Conservation (phyloP, 2,113 vertebrate species). For the Corapipo altera region DNA sequence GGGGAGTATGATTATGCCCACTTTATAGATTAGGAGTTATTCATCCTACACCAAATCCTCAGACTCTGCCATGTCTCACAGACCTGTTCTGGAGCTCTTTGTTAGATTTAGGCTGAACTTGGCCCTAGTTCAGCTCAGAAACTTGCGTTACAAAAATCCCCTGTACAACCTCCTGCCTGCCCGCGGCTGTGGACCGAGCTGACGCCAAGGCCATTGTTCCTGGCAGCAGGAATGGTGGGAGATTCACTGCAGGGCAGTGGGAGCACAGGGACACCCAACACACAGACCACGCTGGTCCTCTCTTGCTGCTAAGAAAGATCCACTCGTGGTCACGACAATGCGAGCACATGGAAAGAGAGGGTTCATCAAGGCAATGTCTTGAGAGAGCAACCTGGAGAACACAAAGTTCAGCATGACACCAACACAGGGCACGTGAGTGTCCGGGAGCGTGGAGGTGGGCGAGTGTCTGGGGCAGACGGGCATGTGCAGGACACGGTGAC, state of each 20-base stretch:
- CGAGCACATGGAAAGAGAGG: accelerated
- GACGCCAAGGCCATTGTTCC: accelerated
- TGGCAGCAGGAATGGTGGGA: not conserved
- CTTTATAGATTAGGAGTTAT: constrained; percentile 42
- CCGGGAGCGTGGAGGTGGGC: not conserved
- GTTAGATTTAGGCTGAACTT: not conserved
- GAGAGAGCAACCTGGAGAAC: not conserved
- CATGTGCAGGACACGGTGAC: not conserved
- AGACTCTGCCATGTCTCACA: constrained; percentile 13
- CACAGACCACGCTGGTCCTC: not conserved
- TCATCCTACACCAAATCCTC: constrained; percentile 53
- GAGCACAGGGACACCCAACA: not conserved
- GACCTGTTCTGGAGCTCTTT: constrained; percentile 12
- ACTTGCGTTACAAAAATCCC: not conserved
- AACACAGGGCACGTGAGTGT: not conserved
- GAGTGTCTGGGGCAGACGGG: not conserved
- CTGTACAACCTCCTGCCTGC: not conserved
- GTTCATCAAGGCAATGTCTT: not conserved
- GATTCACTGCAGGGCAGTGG: not conserved
- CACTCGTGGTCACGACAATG: not conserved
- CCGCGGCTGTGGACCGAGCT: not conserved
- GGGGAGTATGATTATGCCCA: constrained; percentile 23
- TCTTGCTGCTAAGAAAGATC: not conserved
- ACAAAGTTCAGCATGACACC: not conserved
- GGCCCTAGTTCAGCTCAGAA: constrained; percentile 18